phyloP scores from a whole-genome alignment of 2,797 vertebrate genomes.

The Falco columbarius region DNA sequence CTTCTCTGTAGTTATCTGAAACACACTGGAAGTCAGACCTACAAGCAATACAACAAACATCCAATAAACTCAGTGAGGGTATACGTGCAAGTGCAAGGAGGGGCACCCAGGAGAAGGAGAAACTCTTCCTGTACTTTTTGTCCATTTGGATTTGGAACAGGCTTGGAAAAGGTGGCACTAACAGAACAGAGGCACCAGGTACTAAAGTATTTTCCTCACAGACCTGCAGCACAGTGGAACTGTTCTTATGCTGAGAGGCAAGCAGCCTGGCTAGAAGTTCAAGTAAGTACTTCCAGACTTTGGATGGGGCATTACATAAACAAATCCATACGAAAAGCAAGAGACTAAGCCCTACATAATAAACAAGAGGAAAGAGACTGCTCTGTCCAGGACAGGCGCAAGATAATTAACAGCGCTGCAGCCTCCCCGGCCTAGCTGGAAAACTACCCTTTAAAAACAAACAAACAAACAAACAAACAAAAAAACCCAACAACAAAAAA shows the following conservation, averaged over 20 bases:
- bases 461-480: too few species aligned
- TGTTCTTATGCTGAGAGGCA: rapidly evolving
- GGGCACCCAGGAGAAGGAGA: neutral
- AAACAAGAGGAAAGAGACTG: rapidly evolving
- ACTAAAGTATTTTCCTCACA: rapidly evolving
- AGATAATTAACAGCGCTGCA: rapidly evolving
- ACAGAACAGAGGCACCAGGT: neutral
- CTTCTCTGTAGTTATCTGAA: neutral
- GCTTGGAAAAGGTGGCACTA: neutral
- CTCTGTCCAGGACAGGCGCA: rapidly evolving
- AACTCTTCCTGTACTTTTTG: neutral
- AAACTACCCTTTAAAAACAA: neutral
- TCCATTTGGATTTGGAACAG: neutral
- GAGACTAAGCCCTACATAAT: neutral
- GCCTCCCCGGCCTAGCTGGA: neutral
- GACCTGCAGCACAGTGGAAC: rapidly evolving
- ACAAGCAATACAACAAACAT: neutral
- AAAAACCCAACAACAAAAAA: too few species aligned
- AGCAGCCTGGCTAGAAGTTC: neutral
- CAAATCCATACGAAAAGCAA: rapidly evolving
- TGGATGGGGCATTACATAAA: neutral
- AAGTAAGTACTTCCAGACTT: neutral
- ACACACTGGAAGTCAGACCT: neutral
- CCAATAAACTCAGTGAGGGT: neutral
- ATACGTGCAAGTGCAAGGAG: neutral